These are phyloP conservation scores for Girardia tigrina DNA, from an alignment of 2,888 invertebrate species.

Conservation along the genomic window DNA sequence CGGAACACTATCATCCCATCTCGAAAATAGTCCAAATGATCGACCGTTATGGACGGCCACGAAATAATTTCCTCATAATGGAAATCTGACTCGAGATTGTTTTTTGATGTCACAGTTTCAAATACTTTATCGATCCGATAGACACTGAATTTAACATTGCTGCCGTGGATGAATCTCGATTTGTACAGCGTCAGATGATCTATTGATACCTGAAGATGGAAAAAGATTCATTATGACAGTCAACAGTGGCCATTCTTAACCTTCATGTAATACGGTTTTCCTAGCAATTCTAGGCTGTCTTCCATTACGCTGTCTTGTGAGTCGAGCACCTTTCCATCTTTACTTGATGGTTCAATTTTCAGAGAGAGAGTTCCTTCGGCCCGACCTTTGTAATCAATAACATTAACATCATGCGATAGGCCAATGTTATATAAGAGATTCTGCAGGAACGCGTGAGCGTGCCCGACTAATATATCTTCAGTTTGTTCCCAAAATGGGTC, in stretches of 20 bases:
- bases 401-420: slow-evolving; percentile 46
- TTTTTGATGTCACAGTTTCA: slow-evolving; percentile 42
- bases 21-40: slow-evolving; percentile 49
- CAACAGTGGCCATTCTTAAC: no score
- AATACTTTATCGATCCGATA: neutral
- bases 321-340: slow-evolving; percentile 43
- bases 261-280: slow-evolving; percentile 47
- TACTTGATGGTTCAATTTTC: slow-evolving; percentile 45
- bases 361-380: slow-evolving; percentile 46
- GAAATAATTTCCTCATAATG: slow-evolving; percentile 43
- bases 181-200: neutral
- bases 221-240: no score
- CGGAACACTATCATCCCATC: slow-evolving; percentile 47
- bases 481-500: slow-evolving; percentile 38
- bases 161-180: neutral
- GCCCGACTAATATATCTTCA: slow-evolving; percentile 40
- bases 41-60: slow-evolving; percentile 42
- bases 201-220: neutral
- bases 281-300: slow-evolving; percentile 45
- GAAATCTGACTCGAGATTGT: slow-evolving; percentile 44
- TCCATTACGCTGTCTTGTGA: slow-evolving; percentile 47
- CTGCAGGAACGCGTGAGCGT: slow-evolving; percentile 48
- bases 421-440: slow-evolving; percentile 48
- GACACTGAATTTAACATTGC: neutral
- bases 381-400: slow-evolving; percentile 50